Evolutionary conservation across 2,888 invertebrate species (phyloP), one percentile per base, ranked within the genome.

Genomic region (Sthenelais limicola): DNA sequence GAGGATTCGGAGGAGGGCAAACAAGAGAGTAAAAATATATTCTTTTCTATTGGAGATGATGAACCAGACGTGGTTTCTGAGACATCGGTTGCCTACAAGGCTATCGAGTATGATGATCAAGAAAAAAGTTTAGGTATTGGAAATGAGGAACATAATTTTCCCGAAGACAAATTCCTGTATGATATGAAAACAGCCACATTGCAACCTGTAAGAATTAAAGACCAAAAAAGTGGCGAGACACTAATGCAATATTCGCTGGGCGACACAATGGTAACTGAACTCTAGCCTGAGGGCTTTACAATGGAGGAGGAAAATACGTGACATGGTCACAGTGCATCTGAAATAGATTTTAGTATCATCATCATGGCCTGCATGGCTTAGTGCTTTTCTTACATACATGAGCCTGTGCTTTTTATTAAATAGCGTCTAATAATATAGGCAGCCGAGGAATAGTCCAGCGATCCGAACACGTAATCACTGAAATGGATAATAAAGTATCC

Each of bases 201-300:
- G 28, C 33, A 24, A 2, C 70, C 70, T 7, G 56, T 70, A 0
- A 33, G 18, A 18, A 56, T 32, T 1, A 7, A 30, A 9, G 67
- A 67, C 48, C 9, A 9, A 7, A 54, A 35, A 21, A 35, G 54
- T n/a, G 33, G 51, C 5, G 28, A 56, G 7, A 15, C n/a, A 1
- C 70, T 70, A 1, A 70, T 70, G 70, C 54, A 70, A 28, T 70
- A 70, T 26, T 18, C 52, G 5, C 49, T 56, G 15, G 70, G 70
- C 4, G 70, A 70, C 28, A 70, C 70, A n/a, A 70, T 70, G 70
- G 35, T 70, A 5, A 70, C 70, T 28, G 70, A 70, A 56, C 48
- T 70, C 21, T 70, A 70, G 52, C 24, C 38, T 24, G 9, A n/a
- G n/a, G n/a, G n/a, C n/a, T n/a, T n/a, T n/a, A n/a, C n/a, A n/a